A percentile compares a stretch with the other conserved stretches of the same genome.
Conservation (phyloP, 2,113 vertebrate genomes). For the Xiphias gladius region DNA sequence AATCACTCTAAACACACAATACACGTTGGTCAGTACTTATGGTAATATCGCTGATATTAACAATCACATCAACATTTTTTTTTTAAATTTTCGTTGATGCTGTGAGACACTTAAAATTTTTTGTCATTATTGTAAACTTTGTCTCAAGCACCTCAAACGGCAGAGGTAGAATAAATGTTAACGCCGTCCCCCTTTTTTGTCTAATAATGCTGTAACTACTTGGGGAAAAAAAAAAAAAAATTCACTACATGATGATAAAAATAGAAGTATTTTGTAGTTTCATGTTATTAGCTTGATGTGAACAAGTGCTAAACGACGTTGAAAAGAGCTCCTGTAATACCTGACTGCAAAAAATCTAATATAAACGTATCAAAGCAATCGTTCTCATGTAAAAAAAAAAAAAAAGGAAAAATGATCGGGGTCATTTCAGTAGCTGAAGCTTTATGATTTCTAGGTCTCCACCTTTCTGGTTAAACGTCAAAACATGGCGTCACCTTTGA, state of each 20-base stretch:
- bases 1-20: constrained; percentile 26
- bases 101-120: background rate
- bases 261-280: constrained; percentile 27
- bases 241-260: background rate
- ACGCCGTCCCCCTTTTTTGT: background rate
- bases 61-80: background rate
- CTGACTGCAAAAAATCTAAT: constrained; percentile 26
- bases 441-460: background rate
- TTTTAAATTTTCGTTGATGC: background rate
- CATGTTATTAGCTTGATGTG: constrained; percentile 40
- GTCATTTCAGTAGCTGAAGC: background rate
- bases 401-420: background rate
- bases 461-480: constrained; percentile 26
- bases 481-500: constrained; percentile 16
- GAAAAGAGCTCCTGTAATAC: constrained; percentile 24
- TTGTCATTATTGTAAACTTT: constrained; percentile 24
- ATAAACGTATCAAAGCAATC: background rate
- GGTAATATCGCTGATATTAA: constrained; percentile 26
- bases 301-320: constrained; percentile 34
- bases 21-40: constrained; percentile 31
- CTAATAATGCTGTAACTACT: constrained; percentile 19
- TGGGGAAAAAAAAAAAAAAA: constrained; percentile 7
- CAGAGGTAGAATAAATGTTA: background rate
- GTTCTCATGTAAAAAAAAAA: background rate
- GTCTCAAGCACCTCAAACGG: background rate